Base-by-base conservation (phyloP, 1,140 invertebrate species). In the Uloborus diversus region DNA sequence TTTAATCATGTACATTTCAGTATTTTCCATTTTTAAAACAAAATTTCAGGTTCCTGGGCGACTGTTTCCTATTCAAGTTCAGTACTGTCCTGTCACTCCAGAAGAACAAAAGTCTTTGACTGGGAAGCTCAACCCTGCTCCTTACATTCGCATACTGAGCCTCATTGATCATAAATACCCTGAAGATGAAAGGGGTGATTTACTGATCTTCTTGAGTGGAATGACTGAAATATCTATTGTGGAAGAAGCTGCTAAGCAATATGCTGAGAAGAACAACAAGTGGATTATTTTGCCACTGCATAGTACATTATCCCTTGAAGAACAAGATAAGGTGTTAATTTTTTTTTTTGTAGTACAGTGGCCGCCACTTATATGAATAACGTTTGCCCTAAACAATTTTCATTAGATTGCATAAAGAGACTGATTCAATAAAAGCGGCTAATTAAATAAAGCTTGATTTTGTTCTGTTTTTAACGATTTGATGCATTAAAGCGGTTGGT, bases 251-350 rank as follows among this genome's bases (percentile, higher is more conserved):
- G 92, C 94, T 0, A 91, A 92, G 81, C 90, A 93, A 82, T 99
- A 98, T 85, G 92, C 88, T 33, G 90, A 93, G 81, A 91, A 94
- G 82, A 91, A 90, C 20, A 91, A 92, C 69, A 91, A 91, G 71
- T 99, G 98, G 98, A 96, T 99, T 65, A 90, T 99, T n/a, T 88
- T 99, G 56, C 92, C 96, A 5, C 88, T 99, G 11, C 98, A 99
- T 85, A 97, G 96, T 85, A 93, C 94, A 11, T 87, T 99, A 47
- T 96, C 96, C 1, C 89, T 99, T 0, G 91, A 92, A 69, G 96
- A 99, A 85, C 98, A 99, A 88, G 97, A 99, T 86, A 99, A 98
- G 88, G 94, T 94, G 86, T 83, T 30, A 9, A 20, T 61, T 11
- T n/a, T n/a, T n/a, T n/a, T n/a, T n/a, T n/a, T n/a, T n/a, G n/a